These are phyloP conservation scores for Phyto melanocephala DNA, from an alignment of 2,888 invertebrate genomes.

Conservation along the genomic window DNA sequence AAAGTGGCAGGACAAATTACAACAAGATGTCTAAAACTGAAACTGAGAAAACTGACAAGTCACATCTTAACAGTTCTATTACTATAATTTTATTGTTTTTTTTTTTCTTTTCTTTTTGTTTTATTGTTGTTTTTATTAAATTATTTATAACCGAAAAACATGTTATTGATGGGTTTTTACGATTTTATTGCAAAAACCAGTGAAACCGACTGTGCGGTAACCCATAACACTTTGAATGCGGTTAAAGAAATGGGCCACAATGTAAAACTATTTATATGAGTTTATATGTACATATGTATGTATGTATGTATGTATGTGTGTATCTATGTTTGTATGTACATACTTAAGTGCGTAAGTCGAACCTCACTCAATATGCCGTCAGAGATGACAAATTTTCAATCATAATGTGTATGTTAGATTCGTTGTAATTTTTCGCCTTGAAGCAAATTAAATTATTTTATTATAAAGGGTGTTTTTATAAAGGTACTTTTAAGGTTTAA, in stretches of 20 bases:
- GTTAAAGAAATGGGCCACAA: background rate
- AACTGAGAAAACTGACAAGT: slow-evolving; percentile 2
- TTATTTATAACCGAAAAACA: background rate
- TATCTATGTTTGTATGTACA: too few species aligned
- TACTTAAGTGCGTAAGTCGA: background rate
- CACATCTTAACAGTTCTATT: background rate
- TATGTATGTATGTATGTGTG: background rate
- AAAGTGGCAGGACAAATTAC: background rate
- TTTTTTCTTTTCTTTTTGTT: background rate
- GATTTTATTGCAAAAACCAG: background rate
- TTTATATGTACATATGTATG: background rate
- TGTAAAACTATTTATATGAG: background rate
- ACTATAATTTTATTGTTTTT: background rate
- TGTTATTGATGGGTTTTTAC: background rate
- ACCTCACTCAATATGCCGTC: background rate
- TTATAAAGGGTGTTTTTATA: too few species aligned
- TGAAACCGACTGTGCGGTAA: background rate
- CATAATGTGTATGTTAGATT: too few species aligned
- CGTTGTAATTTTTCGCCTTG: too few species aligned
- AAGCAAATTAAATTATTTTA: too few species aligned
- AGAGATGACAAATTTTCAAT: too few species aligned
- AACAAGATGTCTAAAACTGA: background rate
- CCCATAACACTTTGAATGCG: background rate
- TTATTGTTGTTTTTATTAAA: background rate
- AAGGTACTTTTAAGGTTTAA: too few species aligned